Conservation (phyloP, 2,888 invertebrate species). For the Luperina testacea region DNA sequence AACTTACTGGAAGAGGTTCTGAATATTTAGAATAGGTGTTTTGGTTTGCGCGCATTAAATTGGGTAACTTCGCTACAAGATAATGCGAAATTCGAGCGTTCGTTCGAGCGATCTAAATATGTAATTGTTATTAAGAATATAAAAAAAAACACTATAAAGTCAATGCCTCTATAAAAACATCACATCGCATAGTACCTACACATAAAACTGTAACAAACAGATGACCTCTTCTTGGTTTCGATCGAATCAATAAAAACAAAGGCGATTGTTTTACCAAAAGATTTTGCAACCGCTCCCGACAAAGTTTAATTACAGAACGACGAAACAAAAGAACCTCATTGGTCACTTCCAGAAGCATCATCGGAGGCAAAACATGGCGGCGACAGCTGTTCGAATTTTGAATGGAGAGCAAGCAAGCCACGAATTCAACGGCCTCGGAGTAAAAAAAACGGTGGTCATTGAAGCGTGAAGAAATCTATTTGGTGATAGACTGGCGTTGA, state of each 20-base stretch:
- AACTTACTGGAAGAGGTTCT: conserved; percentile 47
- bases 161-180: background rate
- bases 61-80: too few species aligned
- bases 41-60: background rate
- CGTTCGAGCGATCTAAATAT: background rate
- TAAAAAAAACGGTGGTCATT: conserved; percentile 67
- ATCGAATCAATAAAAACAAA: conserved; percentile 58
- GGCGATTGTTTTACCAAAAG: conserved; percentile 46
- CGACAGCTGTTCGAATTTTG: conserved; percentile 74
- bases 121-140: background rate
- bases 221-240: conserved; percentile 21
- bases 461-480: conserved; percentile 43
- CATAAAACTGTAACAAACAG: background rate
- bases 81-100: too few species aligned
- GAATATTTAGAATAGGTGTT: background rate
- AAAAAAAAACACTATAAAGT: background rate
- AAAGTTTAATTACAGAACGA: conserved; percentile 46
- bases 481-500: conserved; percentile 25
- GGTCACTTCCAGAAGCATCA: conserved; percentile 56
- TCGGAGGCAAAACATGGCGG: conserved; percentile 48
- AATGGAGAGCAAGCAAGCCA: conserved; percentile 71
- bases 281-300: conserved; percentile 42
- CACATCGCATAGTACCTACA: background rate
- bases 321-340: conserved; percentile 52
- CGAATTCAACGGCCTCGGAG: conserved; percentile 65